Evolutionary conservation across 2,888 invertebrate species (phyloP).

Genomic region (Scelioninae gen. 2): DNA sequence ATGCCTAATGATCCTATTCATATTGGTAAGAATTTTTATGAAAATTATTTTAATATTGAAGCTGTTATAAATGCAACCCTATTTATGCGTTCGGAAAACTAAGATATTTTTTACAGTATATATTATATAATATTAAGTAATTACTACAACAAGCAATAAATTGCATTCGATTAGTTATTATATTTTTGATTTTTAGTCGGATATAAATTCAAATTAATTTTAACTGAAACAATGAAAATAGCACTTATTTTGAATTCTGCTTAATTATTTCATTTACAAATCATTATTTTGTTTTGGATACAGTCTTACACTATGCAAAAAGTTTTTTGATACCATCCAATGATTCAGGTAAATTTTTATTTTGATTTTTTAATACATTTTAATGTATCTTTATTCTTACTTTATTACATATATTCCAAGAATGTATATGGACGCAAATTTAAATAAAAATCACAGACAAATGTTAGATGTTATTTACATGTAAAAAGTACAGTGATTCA

Average conservation of each 20-base stretch:
- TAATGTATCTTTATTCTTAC: not conserved
- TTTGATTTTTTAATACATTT: slow-evolving; percentile 18
- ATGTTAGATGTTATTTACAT: too few species aligned
- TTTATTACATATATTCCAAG: too few species aligned
- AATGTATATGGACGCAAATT: too few species aligned
- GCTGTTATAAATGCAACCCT: too few species aligned
- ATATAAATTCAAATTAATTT: not conserved
- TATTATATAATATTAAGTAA: not conserved
- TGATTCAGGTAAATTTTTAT: slow-evolving; percentile 50
- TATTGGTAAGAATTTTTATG: slow-evolving; percentile 71
- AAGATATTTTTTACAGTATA: too few species aligned
- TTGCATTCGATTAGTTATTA: not conserved
- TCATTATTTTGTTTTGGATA: slow-evolving; percentile 45
- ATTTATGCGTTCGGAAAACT: too few species aligned
- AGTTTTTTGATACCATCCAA: slow-evolving; percentile 55
- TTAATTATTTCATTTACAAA: slow-evolving; percentile 29
- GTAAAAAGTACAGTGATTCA: too few species aligned
- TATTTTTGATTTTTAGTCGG: not conserved
- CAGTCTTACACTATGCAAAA: slow-evolving; percentile 58
- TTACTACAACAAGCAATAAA: not conserved
- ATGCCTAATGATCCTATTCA: slow-evolving; percentile 79
- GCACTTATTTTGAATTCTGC: slow-evolving; percentile 18
- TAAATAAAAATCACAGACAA: too few species aligned
- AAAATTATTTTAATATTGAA: not conserved
- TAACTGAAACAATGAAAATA: slow-evolving; percentile 33